Evolutionary conservation across 2,797 vertebrate genomes (phyloP), one percentile per base, ranked within the genome.

Genomic region (Synanceia verrucosa): DNA sequence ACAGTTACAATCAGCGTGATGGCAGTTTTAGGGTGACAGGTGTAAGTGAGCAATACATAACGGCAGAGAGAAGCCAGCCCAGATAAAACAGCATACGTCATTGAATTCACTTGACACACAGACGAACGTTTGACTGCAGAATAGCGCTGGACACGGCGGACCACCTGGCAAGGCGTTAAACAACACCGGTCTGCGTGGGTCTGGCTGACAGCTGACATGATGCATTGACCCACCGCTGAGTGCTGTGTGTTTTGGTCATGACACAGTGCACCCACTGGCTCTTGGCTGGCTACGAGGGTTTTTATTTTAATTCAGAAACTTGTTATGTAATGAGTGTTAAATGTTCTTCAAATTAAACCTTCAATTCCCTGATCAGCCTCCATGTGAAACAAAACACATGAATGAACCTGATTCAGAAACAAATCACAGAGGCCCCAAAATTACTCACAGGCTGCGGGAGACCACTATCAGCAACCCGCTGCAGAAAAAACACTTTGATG

Each of bases 181-280:
- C 46, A 31, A 65, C 19, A 39, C 48, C 21, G 47, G 57, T 58
- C 19, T 82, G 71, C 73, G 10, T 76, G 53, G 62, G 61, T 83
- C 53, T 72, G 74, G 70, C 75, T 80, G 67, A 73, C 65, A 76
- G 60, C 63, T 68, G 76, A 75, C 78, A 60, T 83, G 65, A 80
- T 81, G 78, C 81, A 82, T 85, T 80, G 87, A 79, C 58, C 81
- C 43, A 39, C 71, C 34, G 3, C 61, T 55, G 62, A 79, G 64
- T 69, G 62, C 53, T 36, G 62, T 57, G 55, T 80, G 62, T 71
- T 65, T 61, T 79, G 41, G 65, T 76, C 9, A 5, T 73, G 83
- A 71, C 70, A 24, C 31, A 71, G 67, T 71, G n/a, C 73, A 31
- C 66, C 66, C 21, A 13, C 39, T 55, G 52, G 59, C 62, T 57